Conservation (phyloP, 2,888 invertebrate genomes). For the Asteroscopus sphinx region DNA sequence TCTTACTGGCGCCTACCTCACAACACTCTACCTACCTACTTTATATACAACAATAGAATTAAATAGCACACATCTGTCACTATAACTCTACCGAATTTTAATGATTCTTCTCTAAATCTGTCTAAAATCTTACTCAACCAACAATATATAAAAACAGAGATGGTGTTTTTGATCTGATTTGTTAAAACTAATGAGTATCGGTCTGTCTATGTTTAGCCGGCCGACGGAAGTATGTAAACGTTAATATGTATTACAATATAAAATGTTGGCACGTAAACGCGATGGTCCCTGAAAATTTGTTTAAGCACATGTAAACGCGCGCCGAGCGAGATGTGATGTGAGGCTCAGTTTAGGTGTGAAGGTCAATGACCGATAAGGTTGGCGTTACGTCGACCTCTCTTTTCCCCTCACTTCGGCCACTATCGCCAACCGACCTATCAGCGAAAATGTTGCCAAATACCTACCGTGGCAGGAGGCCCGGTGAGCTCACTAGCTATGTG, state of each 20-base stretch:
- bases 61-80: conserved; percentile 45
- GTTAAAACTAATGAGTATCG: conserved; percentile 47
- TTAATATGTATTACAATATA: conserved; percentile 58
- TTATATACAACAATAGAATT: conserved; percentile 43
- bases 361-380: conserved; percentile 89
- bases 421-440: conserved; percentile 74
- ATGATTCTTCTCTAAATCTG: conserved; percentile 5
- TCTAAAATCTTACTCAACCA: conserved; percentile 18
- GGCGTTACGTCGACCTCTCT: conserved; percentile 78
- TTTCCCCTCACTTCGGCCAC: conserved; percentile 69
- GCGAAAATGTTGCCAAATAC: conserved; percentile 66
- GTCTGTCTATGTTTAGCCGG: conserved; percentile 45
- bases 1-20: conserved; percentile 80
- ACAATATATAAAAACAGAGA: conserved; percentile 22
- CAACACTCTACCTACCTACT: conserved; percentile 59
- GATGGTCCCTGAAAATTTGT: conserved; percentile 73
- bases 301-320: conserved; percentile 68
- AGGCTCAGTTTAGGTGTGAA: conserved; percentile 88
- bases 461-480: conserved; percentile 47
- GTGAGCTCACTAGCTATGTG: conserved; percentile 35
- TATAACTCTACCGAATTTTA: conserved; percentile 23
- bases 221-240: conserved; percentile 50
- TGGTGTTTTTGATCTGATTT: conserved; percentile 33
- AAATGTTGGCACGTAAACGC: conserved; percentile 57
- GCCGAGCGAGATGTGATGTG: conserved; percentile 83